Base-by-base conservation (phyloP, 1,140 invertebrate genomes). In the Lordiphosa clarofinis region DNA sequence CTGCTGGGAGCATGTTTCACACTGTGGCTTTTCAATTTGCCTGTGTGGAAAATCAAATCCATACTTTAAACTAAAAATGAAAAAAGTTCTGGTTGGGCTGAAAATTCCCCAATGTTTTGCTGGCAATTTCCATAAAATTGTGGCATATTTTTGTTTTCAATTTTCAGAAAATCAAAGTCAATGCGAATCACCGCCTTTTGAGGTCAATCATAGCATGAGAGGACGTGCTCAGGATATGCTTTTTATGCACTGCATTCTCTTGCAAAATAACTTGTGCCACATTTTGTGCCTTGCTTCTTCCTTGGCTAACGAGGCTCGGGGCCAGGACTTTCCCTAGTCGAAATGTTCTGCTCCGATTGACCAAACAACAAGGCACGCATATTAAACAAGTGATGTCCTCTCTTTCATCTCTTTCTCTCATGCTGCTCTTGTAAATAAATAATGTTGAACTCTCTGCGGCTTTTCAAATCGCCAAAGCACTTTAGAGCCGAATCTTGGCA, bases 181-280 rank as follows among this genome's bases (percentile, higher is more conserved):
- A 74, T 81, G 67, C 73, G 76, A 84, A 84, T 84, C 76, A 82
- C 65, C 76, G 78, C 73, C 52, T 78, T 73, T 82, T 84, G 76
- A 68, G 76, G 76, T 82, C 76, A 82, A 82, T 82, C 78, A 84
- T 49, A 46, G 73, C 44, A 42, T 33, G 13, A 49, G 28, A 55
- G 35, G 19, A 81, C 75, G 75, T 81, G 75, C 58, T 38, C 35
- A 56, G 65, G 64, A 70, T 65, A 64, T 65, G 56, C 49, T 56
- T 40, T 44, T n/a, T 40, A 49, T 40, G 21, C 15, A 12, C 21
- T 33, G 37, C 11, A 21, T 10, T 8, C 12, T 40, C 24, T 52
- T 40, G 43, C 8, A 19, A 11, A 21, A 36, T 15, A 49, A 44
- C 60, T 53, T 68, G 52, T 63, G 57, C 68, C 35, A 68, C 54